Base-by-base conservation (phyloP, 2,113 vertebrate genomes). In the Boulengerochromis microlepis region DNA sequence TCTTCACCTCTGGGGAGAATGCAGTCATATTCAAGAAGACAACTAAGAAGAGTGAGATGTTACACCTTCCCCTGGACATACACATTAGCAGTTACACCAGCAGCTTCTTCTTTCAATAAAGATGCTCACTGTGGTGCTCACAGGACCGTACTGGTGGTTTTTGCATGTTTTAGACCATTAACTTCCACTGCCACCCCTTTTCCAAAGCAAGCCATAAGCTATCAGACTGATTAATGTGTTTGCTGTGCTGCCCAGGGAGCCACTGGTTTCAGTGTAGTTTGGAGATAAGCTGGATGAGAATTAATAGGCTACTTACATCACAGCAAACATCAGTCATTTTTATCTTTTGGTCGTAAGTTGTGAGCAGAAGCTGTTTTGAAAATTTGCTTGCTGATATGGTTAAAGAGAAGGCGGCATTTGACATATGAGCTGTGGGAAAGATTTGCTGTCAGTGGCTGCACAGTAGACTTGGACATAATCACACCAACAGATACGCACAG, bases 1-100 rank as follows among this genome's bases (percentile, higher is more conserved):
- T 98, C 96, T 98, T 98, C 94, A 98, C 97, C 76, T 97, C 97
- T 3, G 97, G 97, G 84, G 97, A 98, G 86, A 98, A 97, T n/a
- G 96, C 97, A 2, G 96, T 87, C 76, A 97, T 98, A 91, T 98
- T 98, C 94, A 97, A 97, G 90, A 97, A 97, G 94, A 97, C 97
- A 6, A 98, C 97, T 12, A 96, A 97, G 92, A 98, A 97, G 93
- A 97, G 98, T 98, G 94, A 97, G 97, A 87, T 56, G 10, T 89
- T 53, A 54, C 7, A 59, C 31, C 53, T 69, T 57, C 54, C 10
- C 4, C 26, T 81, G 26, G 59, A 13, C 26, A 82, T 10, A 35
- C 80, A 86, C 10, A 66, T 22, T 15, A 19, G 82, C 74, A 38
- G 64, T 86, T 66, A 53, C 56, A 85, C 18, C 18, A 71, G 19